Conservation (phyloP, 1,140 invertebrate species). For the Belonocnema kinseyi region DNA sequence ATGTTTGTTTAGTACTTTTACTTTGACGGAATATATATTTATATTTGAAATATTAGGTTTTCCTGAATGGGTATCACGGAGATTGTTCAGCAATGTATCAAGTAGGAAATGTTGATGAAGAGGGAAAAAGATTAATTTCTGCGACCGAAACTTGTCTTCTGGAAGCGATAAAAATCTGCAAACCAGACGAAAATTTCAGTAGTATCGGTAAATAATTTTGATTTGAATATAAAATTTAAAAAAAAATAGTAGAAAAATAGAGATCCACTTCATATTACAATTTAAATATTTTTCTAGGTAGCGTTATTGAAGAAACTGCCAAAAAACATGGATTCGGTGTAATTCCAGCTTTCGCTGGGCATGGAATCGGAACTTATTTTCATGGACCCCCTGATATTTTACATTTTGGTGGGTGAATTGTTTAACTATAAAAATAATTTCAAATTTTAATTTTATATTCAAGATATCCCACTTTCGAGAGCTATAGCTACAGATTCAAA, state of each 20-base stretch:
- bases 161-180: constrained; percentile 86
- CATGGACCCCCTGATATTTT: constrained; percentile 94
- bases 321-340: constrained; percentile 80
- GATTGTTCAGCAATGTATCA: constrained; percentile 93
- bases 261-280: constrained; percentile 24
- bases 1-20: background rate
- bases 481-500: no score
- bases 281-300: constrained; percentile 64
- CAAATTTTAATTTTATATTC: no score
- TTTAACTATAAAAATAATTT: no score
- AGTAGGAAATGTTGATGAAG: constrained; percentile 87
- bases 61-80: constrained; percentile 90
- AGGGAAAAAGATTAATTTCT: constrained; percentile 82
- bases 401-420: constrained; percentile 80
- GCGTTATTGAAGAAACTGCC: constrained; percentile 81
- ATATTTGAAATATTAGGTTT: constrained; percentile 80
- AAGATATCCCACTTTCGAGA: no score
- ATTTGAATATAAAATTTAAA: constrained; percentile 31
- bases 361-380: constrained; percentile 95
- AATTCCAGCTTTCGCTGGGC: constrained; percentile 89
- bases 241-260: background rate
- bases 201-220: constrained; percentile 81
- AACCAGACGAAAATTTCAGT: constrained; percentile 83
- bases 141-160: constrained; percentile 84
- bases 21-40: no score